Percentiles rank a stretch among this genome's conserved stretches.
phyloP scores from a whole-genome alignment of 2,888 invertebrate genomes.

The Crepidodera aurea region DNA sequence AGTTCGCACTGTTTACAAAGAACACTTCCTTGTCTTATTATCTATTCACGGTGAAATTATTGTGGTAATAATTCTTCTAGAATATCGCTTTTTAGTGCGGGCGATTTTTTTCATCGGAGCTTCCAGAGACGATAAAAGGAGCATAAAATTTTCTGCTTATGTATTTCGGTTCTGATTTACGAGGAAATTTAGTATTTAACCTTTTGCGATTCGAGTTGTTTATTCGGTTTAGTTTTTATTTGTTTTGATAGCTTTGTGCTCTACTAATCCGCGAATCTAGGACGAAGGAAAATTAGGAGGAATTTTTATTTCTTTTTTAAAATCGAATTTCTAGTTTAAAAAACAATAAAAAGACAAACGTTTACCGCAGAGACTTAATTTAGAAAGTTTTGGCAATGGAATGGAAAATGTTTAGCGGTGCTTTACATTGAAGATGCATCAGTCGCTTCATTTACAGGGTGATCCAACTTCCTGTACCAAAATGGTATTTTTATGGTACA shows the following conservation, averaged over 20 bases:
- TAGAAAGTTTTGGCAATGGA: too few relatives aligned
- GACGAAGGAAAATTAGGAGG: not conserved
- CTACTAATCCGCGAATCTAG: not conserved
- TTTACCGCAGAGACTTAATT: too few relatives aligned
- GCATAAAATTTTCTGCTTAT: slow-evolving; percentile 38
- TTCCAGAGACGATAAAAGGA: slow-evolving; percentile 28
- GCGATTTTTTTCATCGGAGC: slow-evolving; percentile 36
- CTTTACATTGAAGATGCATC: too few relatives aligned
- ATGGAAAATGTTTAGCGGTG: too few relatives aligned
- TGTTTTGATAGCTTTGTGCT: slow-evolving; percentile 3
- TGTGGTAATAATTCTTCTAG: slow-evolving; percentile 49
- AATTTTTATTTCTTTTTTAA: not conserved
- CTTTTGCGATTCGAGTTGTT: slow-evolving; percentile 14
- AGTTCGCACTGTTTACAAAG: slow-evolving; percentile 37
- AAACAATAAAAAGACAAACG: too few relatives aligned
- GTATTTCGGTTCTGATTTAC: slow-evolving; percentile 30
- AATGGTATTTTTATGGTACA: too few relatives aligned
- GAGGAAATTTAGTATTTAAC: slow-evolving; percentile 16
- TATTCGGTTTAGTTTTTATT: not conserved
- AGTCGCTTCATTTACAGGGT: too few relatives aligned
- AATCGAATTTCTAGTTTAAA: too few relatives aligned
- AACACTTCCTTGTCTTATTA: slow-evolving; percentile 44
- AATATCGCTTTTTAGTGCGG: slow-evolving; percentile 50
- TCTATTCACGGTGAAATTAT: slow-evolving; percentile 51
- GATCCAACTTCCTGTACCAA: too few relatives aligned